phyloP scores from a whole-genome alignment of 2,113 vertebrate species.

The Columbina picui region DNA sequence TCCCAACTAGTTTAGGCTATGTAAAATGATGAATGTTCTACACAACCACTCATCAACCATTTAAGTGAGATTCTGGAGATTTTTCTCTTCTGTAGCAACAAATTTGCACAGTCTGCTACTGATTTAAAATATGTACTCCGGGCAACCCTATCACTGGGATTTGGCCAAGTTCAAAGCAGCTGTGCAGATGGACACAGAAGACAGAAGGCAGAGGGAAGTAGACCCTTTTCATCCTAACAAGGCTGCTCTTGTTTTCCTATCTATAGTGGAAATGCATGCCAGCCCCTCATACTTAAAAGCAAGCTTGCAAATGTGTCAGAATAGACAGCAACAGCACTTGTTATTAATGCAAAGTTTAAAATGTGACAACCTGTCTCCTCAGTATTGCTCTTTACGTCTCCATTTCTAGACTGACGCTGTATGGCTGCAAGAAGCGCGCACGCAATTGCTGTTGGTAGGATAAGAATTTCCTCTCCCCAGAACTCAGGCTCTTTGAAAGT shows the following conservation, averaged over 20 bases:
- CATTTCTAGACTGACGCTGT: neutral
- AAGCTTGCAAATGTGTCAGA: constrained; percentile 54
- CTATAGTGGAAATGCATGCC: constrained; percentile 31
- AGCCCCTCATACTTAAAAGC: constrained; percentile 52
- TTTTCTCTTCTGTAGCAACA: neutral
- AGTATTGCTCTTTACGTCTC: constrained; percentile 5
- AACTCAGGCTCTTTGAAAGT: neutral
- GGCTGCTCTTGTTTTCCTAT: constrained; percentile 63
- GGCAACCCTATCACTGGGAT: constrained; percentile 34
- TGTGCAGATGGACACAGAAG: constrained; percentile 66
- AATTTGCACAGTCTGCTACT: constrained; percentile 19
- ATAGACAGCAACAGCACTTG: constrained; percentile 33
- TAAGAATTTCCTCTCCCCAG: neutral
- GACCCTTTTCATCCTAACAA: constrained; percentile 70
- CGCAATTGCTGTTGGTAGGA: neutral
- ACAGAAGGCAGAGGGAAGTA: constrained; percentile 59
- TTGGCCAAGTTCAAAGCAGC: constrained; percentile 66
- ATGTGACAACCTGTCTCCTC: constrained; percentile 35
- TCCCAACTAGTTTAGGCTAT: constrained; percentile 5
- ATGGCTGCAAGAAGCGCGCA: neutral
- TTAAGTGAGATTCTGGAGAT: constrained; percentile 17
- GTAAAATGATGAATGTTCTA: neutral
- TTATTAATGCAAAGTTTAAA: constrained; percentile 56
- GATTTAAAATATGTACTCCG: constrained; percentile 49
- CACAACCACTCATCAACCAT: neutral